Percentiles rank a stretch among this genome's conserved stretches.
These are phyloP conservation scores for Chiloscyllium punctatum DNA, from an alignment of 2,797 vertebrate genomes.

Conservation along the genomic window DNA sequence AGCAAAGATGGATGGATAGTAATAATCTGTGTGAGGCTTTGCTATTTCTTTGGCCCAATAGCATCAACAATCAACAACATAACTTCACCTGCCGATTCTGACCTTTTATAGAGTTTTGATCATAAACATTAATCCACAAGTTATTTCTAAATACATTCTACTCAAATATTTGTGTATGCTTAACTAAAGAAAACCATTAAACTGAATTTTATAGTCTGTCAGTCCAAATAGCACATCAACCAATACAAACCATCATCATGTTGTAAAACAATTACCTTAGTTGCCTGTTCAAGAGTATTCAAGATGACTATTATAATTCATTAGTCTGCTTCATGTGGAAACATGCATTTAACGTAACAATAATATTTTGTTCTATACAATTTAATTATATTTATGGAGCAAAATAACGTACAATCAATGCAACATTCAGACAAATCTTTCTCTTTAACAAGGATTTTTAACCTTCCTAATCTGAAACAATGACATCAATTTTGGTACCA, in stretches of 20 bases:
- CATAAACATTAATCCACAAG: background rate
- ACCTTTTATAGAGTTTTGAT: background rate
- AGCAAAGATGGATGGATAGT: background rate
- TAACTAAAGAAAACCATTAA: background rate
- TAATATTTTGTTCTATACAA: background rate
- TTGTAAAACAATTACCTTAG: background rate
- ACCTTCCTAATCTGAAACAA: background rate
- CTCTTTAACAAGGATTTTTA: background rate
- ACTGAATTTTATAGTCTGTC: background rate
- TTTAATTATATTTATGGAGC: background rate
- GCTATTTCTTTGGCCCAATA: background rate
- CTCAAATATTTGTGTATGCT: background rate
- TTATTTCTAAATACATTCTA: background rate
- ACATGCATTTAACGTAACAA: background rate
- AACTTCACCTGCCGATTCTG: background rate
- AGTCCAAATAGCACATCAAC: background rate
- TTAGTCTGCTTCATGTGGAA: background rate
- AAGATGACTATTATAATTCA: background rate
- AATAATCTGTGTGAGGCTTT: background rate
- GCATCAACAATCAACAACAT: background rate
- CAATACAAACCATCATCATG: background rate
- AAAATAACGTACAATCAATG: too few relatives aligned
- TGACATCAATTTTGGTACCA: too few relatives aligned
- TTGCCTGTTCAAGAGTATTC: background rate
- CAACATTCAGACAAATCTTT: background rate